Conservation (phyloP, 2,797 vertebrate species). For the Acanthurus tractus region DNA sequence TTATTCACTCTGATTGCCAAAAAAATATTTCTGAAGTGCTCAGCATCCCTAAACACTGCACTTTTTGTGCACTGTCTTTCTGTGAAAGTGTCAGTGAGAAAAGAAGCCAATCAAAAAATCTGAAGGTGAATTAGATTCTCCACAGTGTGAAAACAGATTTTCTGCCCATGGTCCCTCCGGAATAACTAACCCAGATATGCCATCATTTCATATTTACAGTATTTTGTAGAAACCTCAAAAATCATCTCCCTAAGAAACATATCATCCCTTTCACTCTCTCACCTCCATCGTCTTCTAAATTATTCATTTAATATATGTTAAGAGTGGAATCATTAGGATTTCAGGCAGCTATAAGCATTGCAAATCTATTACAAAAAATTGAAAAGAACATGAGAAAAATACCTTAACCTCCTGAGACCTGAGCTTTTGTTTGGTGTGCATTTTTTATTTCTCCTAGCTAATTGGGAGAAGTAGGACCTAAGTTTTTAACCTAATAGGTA, state of each 20-base stretch:
- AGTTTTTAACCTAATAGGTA: too few species aligned
- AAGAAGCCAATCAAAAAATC: not conserved
- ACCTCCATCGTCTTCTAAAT: not conserved
- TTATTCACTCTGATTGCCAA: not conserved
- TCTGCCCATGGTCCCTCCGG: conserved; percentile 21
- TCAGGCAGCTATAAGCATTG: not conserved
- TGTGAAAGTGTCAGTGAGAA: not conserved
- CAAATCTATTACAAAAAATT: not conserved
- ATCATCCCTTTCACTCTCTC: not conserved
- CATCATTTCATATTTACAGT: conserved; percentile 23
- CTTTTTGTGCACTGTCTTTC: not conserved
- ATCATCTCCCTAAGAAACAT: not conserved
- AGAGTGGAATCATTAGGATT: not conserved
- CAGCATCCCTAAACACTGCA: too few species aligned
- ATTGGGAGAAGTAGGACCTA: too few species aligned
- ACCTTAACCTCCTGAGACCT: too few species aligned
- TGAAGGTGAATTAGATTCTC: not conserved
- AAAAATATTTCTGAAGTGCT: not conserved
- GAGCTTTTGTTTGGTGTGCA: too few species aligned
- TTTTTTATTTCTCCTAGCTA: too few species aligned
- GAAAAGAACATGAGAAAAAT: conserved; percentile 14
- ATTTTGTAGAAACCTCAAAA: conserved; percentile 24
- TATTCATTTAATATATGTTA: too few species aligned
- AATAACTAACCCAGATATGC: conserved; percentile 51
- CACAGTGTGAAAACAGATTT: not conserved